These are phyloP conservation scores for Eonycteris spelaea DNA, from an alignment of 2,113 vertebrate genomes.

Conservation along the genomic window DNA sequence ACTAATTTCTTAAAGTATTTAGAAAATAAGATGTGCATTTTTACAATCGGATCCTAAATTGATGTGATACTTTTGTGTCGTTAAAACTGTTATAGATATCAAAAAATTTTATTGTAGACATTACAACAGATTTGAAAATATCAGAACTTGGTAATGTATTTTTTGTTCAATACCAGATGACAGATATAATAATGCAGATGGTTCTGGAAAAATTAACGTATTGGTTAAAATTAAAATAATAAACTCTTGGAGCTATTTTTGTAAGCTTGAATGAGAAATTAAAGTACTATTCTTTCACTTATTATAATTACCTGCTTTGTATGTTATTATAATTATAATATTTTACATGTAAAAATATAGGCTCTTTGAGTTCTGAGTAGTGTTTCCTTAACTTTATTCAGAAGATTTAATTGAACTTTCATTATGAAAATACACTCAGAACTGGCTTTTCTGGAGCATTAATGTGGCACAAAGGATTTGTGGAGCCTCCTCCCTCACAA, in stretches of 20 bases:
- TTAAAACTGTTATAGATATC: neutral
- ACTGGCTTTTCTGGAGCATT: neutral
- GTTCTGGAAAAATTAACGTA: neutral
- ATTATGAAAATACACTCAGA: neutral
- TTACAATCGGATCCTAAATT: neutral
- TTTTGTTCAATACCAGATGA: neutral
- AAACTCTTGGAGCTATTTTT: neutral
- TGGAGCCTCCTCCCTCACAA: neutral
- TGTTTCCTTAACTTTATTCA: neutral
- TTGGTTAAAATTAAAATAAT: neutral
- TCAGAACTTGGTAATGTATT: neutral
- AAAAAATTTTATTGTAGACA: neutral
- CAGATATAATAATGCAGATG: neutral
- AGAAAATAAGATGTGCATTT: neutral
- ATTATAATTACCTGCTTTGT: neutral
- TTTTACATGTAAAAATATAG: neutral
- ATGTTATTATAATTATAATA: neutral
- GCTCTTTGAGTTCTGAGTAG: neutral
- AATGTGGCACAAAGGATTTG: neutral
- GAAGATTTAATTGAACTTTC: neutral
- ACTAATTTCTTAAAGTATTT: neutral
- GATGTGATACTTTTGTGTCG: neutral
- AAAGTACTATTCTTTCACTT: neutral
- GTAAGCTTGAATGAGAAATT: neutral
- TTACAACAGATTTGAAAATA: neutral